Evolutionary conservation across 2,797 vertebrate genomes (phyloP).

Genomic region (Danionella dracula): DNA sequence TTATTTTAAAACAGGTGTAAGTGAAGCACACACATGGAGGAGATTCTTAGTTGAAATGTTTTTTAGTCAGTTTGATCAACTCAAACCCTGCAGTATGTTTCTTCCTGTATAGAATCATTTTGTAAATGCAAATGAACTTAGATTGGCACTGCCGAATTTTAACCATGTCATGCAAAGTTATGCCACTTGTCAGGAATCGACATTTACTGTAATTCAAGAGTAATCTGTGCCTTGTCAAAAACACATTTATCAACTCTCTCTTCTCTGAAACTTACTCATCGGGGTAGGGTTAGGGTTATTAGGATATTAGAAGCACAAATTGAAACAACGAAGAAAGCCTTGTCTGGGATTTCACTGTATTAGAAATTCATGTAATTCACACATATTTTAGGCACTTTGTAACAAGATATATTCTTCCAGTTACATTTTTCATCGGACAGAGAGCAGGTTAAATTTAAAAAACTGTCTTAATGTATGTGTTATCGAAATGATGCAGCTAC

Average conservation of each 20-base stretch:
- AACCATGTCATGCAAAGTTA: conserved; percentile 23
- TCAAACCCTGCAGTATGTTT: conserved; percentile 22
- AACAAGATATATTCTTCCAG: too few species aligned
- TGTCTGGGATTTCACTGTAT: background rate
- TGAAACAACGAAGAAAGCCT: background rate
- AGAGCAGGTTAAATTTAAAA: too few species aligned
- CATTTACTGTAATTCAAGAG: conserved; percentile 39
- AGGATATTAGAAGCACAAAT: conserved; percentile 21
- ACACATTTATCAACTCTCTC: too few species aligned
- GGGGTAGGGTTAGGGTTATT: conserved; percentile 16
- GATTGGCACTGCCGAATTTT: conserved; percentile 34
- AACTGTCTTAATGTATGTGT: too few species aligned
- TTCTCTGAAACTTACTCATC: background rate
- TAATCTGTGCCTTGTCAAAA: conserved; percentile 60
- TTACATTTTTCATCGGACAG: too few species aligned
- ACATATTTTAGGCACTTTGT: too few species aligned
- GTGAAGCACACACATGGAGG: conserved; percentile 44
- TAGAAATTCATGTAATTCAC: too few species aligned
- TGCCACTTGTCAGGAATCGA: conserved; percentile 37
- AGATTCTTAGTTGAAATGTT: conserved; percentile 33
- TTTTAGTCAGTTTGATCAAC: conserved; percentile 47
- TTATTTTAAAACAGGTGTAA: conserved; percentile 37
- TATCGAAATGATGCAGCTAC: too few species aligned
- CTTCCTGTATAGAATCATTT: conserved; percentile 32
- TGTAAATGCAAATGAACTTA: conserved; percentile 34